These are phyloP conservation scores for Furnarius figulus DNA, from an alignment of 2,113 vertebrate genomes.

Conservation along the genomic window DNA sequence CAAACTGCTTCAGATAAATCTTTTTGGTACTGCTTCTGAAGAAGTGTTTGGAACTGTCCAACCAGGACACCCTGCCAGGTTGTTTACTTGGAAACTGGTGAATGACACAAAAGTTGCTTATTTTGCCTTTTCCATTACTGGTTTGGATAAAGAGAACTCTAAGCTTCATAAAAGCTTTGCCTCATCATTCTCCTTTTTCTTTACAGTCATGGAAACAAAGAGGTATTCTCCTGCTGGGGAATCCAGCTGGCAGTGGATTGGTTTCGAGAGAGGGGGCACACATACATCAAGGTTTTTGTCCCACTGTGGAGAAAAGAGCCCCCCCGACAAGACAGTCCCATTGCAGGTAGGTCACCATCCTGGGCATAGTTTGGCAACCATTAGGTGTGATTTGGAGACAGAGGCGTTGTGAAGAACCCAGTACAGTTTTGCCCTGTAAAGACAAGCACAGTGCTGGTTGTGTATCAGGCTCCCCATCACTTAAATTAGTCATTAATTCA, in stretches of 20 bases:
- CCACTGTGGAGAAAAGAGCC: slow-evolving; percentile 91
- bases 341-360: slow-evolving; percentile 77
- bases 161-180: neutral
- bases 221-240: slow-evolving; percentile 88
- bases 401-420: neutral
- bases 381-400: neutral
- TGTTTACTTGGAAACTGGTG: neutral
- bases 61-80: neutral
- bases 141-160: neutral
- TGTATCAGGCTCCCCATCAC: neutral
- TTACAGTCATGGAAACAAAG: slow-evolving; percentile 88
- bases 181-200: neutral
- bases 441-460: neutral
- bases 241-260: slow-evolving; percentile 90
- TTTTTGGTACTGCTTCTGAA: neutral
- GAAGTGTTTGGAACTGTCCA: neutral
- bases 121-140: neutral
- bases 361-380: neutral
- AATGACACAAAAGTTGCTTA: neutral
- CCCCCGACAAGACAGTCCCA: slow-evolving; percentile 80
- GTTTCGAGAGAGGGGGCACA: slow-evolving; percentile 86
- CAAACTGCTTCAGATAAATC: neutral
- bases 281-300: slow-evolving; percentile 89
- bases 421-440: neutral
- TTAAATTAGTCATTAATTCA: neutral